Conservation (phyloP, 1,140 invertebrate genomes). For the Triops longicaudatus region DNA sequence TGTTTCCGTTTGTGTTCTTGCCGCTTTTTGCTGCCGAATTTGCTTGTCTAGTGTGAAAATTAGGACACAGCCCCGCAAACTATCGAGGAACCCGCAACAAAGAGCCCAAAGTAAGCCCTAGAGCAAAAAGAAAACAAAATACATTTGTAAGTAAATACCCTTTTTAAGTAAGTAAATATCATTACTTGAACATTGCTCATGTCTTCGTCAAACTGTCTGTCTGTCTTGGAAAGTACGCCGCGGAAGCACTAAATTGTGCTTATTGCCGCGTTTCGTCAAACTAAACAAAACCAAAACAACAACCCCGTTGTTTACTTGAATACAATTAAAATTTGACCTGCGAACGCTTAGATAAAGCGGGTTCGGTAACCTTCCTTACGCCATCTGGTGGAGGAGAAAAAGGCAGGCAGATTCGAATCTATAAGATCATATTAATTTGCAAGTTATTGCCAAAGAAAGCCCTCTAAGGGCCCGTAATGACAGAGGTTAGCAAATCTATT, state of each 20-base stretch:
- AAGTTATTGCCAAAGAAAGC: background rate
- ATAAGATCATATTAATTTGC: background rate
- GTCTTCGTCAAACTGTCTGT: too few species aligned
- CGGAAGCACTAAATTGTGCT: too few species aligned
- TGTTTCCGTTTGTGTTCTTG: slow-evolving; percentile 43
- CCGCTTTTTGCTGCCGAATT: slow-evolving; percentile 51
- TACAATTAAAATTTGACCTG: background rate
- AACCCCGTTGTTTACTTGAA: background rate
- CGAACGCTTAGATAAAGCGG: background rate
- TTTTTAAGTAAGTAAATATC: background rate
- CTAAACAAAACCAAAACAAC: background rate
- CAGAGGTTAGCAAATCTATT: background rate
- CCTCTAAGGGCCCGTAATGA: background rate
- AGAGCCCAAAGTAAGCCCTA: slow-evolving; percentile 54
- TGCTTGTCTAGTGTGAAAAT: slow-evolving; percentile 62
- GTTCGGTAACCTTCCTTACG: background rate
- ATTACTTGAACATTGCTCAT: background rate
- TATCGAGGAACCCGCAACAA: slow-evolving; percentile 56
- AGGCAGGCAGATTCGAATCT: background rate
- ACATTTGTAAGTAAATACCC: background rate
- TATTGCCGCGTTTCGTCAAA: too few species aligned
- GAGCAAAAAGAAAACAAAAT: slow-evolving; percentile 33
- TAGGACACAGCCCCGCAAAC: slow-evolving; percentile 55
- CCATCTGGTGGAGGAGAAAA: background rate
- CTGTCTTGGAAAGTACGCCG: too few species aligned